phyloP scores from a whole-genome alignment of 64 coral and sea anemone genomes.

The Montipora capricornis region DNA sequence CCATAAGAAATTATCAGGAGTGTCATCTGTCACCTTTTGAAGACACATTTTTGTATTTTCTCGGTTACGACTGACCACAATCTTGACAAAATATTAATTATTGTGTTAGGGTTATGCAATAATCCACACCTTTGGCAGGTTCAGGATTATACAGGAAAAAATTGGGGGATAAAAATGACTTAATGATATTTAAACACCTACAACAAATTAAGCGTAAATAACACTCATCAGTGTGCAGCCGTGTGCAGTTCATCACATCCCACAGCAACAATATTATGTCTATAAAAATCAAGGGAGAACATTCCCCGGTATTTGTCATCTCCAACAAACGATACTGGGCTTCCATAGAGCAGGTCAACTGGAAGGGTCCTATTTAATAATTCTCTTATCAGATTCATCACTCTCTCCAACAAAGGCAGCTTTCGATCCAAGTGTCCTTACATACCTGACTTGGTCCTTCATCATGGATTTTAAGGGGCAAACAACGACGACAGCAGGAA shows the following conservation, averaged over 20 bases:
- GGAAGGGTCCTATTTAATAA: neutral
- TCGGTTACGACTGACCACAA: slow-evolving; percentile 19
- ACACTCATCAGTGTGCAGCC: neutral
- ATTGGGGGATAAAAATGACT: neutral
- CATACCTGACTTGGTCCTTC: neutral
- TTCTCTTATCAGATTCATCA: neutral
- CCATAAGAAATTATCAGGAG: slow-evolving; percentile 28
- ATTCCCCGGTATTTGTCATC: neutral
- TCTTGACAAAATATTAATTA: neutral
- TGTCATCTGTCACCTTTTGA: slow-evolving; percentile 26
- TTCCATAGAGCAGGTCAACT: neutral
- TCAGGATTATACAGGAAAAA: neutral
- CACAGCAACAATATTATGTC: neutral
- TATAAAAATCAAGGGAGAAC: neutral
- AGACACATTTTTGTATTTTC: slow-evolving; percentile 13
- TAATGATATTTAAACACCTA: no score
- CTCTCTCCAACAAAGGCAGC: slow-evolving; percentile 25
- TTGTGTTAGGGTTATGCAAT: no score
- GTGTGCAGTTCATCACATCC: slow-evolving; percentile 16
- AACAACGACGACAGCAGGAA: no score
- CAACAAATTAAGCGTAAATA: no score
- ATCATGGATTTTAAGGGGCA: neutral
- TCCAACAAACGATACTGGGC: neutral
- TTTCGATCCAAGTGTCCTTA: neutral
- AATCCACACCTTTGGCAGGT: neutral